Evolutionary conservation across 1,140 invertebrate genomes (phyloP).

Genomic region (Drosophila funebris): DNA sequence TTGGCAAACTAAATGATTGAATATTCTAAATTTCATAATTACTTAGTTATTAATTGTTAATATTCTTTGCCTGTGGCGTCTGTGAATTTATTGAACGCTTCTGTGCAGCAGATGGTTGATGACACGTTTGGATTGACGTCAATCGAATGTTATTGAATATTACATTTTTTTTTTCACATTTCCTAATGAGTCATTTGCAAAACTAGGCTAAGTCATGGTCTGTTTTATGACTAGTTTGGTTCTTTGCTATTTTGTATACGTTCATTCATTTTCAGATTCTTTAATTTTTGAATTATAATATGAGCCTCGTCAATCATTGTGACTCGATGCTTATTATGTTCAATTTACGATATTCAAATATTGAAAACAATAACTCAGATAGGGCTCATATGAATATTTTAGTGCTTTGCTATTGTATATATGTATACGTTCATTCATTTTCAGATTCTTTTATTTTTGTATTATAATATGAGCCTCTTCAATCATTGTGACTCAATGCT

Average conservation of each 20-base stretch:
- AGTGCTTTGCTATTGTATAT: neutral
- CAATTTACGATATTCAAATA: conserved; percentile 5
- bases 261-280: too few species aligned
- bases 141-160: conserved; percentile 19
- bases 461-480: too few species aligned
- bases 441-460: too few species aligned
- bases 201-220: conserved; percentile 3
- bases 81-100: conserved; percentile 26
- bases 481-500: too few species aligned
- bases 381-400: conserved; percentile 22
- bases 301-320: too few species aligned
- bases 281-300: too few species aligned
- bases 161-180: conserved; percentile 18
- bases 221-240: conserved; percentile 17
- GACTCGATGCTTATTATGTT: neutral
- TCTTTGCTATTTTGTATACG: neutral
- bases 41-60: neutral
- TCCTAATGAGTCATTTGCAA: conserved; percentile 21
- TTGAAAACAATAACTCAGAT: neutral
- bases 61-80: conserved; percentile 20
- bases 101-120: conserved; percentile 16
- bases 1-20: conserved; percentile 12
- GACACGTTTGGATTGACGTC: conserved; percentile 22
- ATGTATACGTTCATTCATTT: too few species aligned
- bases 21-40: neutral